phyloP scores from a whole-genome alignment of 2,113 vertebrate genomes.

The Eulacestoma nigropectus region DNA sequence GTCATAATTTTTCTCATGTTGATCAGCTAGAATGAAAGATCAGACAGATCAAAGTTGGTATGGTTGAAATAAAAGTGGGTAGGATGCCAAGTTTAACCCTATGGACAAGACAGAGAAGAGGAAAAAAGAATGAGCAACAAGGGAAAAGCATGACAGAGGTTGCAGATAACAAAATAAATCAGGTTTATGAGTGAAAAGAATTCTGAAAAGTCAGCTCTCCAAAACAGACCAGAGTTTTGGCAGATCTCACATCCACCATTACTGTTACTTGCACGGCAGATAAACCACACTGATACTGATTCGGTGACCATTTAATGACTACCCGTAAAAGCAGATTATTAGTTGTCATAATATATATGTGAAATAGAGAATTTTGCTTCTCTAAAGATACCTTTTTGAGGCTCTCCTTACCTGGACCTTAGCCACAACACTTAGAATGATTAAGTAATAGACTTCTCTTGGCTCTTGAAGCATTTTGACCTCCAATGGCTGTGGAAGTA shows the following conservation, averaged over 20 bases:
- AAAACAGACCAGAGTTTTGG: neutral
- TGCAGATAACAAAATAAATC: neutral
- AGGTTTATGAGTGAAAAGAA: neutral
- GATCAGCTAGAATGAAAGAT: neutral
- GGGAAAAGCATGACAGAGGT: neutral
- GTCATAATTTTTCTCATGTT: neutral
- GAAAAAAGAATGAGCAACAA: neutral
- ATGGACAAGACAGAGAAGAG: neutral
- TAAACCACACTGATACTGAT: neutral
- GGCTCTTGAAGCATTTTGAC: slow-evolving; percentile 5
- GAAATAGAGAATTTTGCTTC: neutral
- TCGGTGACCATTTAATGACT: neutral
- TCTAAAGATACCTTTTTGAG: neutral
- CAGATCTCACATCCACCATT: neutral
- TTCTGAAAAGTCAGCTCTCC: neutral
- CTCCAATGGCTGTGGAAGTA: neutral
- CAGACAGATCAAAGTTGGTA: neutral
- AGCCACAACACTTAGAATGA: neutral
- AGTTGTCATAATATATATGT: neutral
- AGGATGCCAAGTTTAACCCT: neutral
- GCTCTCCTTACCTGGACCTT: neutral
- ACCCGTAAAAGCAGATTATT: neutral
- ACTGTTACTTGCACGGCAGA: neutral
- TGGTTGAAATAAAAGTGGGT: neutral
- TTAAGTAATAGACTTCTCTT: neutral